Conservation (phyloP, 2,113 vertebrate species). For the Bufo bufo region DNA sequence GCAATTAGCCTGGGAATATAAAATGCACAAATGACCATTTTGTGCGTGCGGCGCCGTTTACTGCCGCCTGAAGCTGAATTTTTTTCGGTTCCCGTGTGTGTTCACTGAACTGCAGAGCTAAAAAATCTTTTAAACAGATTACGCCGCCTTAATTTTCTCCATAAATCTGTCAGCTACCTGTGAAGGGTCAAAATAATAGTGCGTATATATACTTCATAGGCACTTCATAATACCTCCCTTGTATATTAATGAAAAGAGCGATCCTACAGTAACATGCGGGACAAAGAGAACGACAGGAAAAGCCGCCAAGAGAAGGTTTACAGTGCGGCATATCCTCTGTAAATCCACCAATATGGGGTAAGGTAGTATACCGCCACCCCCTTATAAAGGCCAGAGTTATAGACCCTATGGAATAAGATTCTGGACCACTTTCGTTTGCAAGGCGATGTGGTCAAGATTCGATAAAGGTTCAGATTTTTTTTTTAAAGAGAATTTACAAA, state of each 20-base stretch:
- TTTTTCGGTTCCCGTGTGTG: neutral
- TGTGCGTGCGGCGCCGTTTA: neutral
- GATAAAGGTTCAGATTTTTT: too few species aligned
- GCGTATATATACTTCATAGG: conserved; percentile 39
- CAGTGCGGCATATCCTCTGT: too few species aligned
- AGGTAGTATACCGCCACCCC: neutral
- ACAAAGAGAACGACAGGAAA: neutral
- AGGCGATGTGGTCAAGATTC: too few species aligned
- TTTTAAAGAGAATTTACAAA: too few species aligned
- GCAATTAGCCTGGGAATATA: conserved; percentile 45
- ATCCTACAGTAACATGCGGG: conserved; percentile 34
- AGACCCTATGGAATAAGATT: neutral
- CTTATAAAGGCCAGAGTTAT: too few species aligned
- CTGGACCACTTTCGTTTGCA: too few species aligned
- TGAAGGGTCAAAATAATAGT: conserved; percentile 64
- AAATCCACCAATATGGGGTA: neutral
- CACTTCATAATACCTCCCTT: conserved; percentile 62
- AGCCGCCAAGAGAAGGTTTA: neutral
- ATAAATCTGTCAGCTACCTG: conserved; percentile 62
- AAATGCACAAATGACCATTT: conserved; percentile 52
- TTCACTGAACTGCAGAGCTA: conserved; percentile 60
- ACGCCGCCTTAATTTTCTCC: conserved; percentile 62
- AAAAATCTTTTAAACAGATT: conserved; percentile 59
- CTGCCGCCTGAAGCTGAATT: neutral
- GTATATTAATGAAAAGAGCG: conserved; percentile 54